Evolutionary conservation across 1,140 invertebrate genomes (phyloP).

Genomic region (Drosophila gunungcola): DNA sequence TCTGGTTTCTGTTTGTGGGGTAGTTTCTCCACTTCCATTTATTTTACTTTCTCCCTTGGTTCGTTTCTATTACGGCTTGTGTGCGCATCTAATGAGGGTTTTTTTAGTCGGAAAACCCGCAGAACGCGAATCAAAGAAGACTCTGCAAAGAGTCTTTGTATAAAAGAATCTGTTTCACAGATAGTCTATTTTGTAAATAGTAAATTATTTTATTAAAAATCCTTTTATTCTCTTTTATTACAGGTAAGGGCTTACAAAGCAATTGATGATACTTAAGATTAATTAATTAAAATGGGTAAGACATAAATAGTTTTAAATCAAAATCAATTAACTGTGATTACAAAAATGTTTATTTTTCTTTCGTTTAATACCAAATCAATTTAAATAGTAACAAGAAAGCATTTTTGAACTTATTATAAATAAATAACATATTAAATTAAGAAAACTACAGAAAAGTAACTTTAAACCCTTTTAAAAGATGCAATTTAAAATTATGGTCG

Average conservation of each 20-base stretch:
- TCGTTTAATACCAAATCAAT: no score
- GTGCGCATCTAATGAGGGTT: slow-evolving; percentile 41
- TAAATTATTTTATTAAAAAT: slow-evolving; percentile 14
- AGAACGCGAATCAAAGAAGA: slow-evolving; percentile 3
- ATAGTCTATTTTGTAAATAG: neutral
- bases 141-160: neutral
- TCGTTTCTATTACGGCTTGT: slow-evolving; percentile 22
- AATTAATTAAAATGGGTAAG: slow-evolving; percentile 16
- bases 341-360: no score
- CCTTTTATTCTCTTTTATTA: slow-evolving; percentile 10
- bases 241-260: slow-evolving; percentile 28
- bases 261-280: neutral
- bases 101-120: slow-evolving; percentile 7
- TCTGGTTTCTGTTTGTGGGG: slow-evolving; percentile 27
- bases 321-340: neutral
- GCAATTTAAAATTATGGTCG: slow-evolving; percentile 20
- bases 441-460: slow-evolving; percentile 1
- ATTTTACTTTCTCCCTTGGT: neutral
- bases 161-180: neutral
- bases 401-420: slow-evolving; percentile 11
- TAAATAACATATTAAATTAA: slow-evolving; percentile 6
- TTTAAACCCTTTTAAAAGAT: neutral
- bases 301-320: neutral
- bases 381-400: no score
- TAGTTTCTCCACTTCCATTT: slow-evolving; percentile 11